A percentile compares a stretch with the other conserved stretches of the same genome.
Conservation (phyloP, 2,888 invertebrate genomes). For the Drosophila mimetica region DNA sequence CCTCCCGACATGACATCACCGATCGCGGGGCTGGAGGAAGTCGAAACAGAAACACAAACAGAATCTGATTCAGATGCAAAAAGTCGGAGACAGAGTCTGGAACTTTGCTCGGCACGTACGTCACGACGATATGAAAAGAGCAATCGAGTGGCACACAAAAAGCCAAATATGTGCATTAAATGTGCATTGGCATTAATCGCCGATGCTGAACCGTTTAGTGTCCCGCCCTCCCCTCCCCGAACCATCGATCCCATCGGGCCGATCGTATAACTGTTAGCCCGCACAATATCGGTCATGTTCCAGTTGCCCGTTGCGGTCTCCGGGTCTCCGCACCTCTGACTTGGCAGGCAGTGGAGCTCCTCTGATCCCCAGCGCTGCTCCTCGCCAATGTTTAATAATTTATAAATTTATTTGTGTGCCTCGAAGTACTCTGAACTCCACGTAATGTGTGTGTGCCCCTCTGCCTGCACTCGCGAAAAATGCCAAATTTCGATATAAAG, state of each 20-base stretch:
- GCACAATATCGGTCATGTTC: slow-evolving; percentile 79
- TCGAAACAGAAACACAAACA: slow-evolving; percentile 16
- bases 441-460: slow-evolving; percentile 36
- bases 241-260: slow-evolving; percentile 7
- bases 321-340: slow-evolving; percentile 68
- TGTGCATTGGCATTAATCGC: slow-evolving; percentile 80
- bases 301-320: slow-evolving; percentile 71
- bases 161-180: slow-evolving; percentile 75
- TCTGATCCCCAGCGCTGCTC: slow-evolving; percentile 23
- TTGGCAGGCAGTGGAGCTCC: slow-evolving; percentile 57
- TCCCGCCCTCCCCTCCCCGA: slow-evolving; percentile 2
- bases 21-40: neutral
- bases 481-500: no score
- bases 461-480: slow-evolving; percentile 11
- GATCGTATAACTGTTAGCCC: slow-evolving; percentile 70
- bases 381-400: slow-evolving; percentile 72
- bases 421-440: slow-evolving; percentile 52
- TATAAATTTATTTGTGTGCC: slow-evolving; percentile 66
- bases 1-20: slow-evolving; percentile 81
- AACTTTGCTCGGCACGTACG: slow-evolving; percentile 78
- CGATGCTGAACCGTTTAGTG: slow-evolving; percentile 67
- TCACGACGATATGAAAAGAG: slow-evolving; percentile 76
- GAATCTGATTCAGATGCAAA: slow-evolving; percentile 17
- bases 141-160: slow-evolving; percentile 60
- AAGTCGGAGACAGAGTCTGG: slow-evolving; percentile 42